A percentile compares a stretch with the other conserved stretches of the same genome.
phyloP scores from a whole-genome alignment of 1,140 invertebrate genomes.

The Rhopalosiphum maidis region DNA sequence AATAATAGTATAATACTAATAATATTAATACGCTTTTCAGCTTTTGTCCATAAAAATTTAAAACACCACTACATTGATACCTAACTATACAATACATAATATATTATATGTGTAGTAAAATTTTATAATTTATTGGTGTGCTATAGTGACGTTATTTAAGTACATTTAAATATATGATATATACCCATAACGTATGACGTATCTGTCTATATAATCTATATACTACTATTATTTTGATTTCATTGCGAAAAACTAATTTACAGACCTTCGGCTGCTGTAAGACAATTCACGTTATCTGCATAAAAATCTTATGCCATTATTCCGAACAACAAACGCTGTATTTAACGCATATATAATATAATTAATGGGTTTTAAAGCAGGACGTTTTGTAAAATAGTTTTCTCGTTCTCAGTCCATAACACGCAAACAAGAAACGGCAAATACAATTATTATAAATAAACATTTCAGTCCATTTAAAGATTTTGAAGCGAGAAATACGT shows the following conservation, averaged over 20 bases:
- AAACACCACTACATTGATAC: not conserved
- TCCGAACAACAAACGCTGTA: not conserved
- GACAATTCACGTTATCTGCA: not conserved
- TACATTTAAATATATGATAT: not conserved
- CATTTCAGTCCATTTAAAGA: not conserved
- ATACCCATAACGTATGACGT: not conserved
- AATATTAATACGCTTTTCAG: not conserved
- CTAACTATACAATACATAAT: not conserved
- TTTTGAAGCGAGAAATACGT: not conserved
- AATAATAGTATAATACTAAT: not conserved
- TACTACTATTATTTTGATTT: slow-evolving; percentile 13
- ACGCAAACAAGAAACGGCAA: not conserved
- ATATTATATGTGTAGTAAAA: not conserved
- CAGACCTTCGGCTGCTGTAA: not conserved
- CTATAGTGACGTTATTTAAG: not conserved
- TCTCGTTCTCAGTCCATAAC: not conserved
- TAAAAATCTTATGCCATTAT: not conserved
- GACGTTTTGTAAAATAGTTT: not conserved
- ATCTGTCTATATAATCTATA: not conserved
- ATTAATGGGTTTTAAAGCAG: not conserved
- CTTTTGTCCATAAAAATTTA: not conserved
- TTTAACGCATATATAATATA: not conserved
- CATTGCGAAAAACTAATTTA: not conserved
- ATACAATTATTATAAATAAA: not conserved
- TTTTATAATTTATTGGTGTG: not conserved